A percentile compares a stretch with the other conserved stretches of the same genome.
These are phyloP conservation scores for Siniperca knerii DNA, from an alignment of 2,113 vertebrate species.

Conservation along the genomic window DNA sequence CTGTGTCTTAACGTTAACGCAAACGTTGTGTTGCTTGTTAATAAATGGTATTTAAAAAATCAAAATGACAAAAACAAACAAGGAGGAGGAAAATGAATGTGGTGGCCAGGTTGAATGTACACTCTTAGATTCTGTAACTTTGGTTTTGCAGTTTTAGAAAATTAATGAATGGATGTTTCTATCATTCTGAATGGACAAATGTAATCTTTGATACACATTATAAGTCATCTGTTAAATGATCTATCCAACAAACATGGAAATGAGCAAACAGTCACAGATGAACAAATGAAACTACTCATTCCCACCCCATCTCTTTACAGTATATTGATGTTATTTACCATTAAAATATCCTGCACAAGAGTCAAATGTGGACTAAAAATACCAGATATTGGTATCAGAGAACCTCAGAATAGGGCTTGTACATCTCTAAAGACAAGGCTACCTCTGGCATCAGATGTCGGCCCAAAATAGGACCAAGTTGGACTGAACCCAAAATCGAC, in stretches of 20 bases:
- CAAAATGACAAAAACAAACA: not conserved
- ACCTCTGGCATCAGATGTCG: slow-evolving; percentile 56
- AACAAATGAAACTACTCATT: slow-evolving; percentile 1
- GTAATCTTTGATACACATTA: not conserved
- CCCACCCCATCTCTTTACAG: not conserved
- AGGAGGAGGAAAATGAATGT: not conserved
- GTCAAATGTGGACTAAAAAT: slow-evolving; percentile 49
- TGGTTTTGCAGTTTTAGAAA: not conserved
- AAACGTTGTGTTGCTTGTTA: not conserved
- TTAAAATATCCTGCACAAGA: slow-evolving; percentile 34
- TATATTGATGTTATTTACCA: slow-evolving; percentile 18
- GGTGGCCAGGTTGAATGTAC: not conserved
- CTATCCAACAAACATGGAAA: not conserved
- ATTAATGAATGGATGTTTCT: not conserved
- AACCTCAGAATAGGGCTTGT: slow-evolving; percentile 46
- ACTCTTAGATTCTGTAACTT: not conserved
- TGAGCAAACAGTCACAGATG: not conserved
- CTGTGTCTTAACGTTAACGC: not conserved
- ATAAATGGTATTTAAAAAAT: not conserved
- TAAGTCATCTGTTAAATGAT: not conserved
- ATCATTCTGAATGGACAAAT: not conserved
- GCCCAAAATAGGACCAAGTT: slow-evolving; percentile 68
- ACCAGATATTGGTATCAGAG: slow-evolving; percentile 52
- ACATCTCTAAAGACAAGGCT: slow-evolving; percentile 51
- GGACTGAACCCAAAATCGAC: slow-evolving; percentile 51